Base-by-base conservation (phyloP, 2,113 vertebrate species). In the Pterocles orientalis region DNA sequence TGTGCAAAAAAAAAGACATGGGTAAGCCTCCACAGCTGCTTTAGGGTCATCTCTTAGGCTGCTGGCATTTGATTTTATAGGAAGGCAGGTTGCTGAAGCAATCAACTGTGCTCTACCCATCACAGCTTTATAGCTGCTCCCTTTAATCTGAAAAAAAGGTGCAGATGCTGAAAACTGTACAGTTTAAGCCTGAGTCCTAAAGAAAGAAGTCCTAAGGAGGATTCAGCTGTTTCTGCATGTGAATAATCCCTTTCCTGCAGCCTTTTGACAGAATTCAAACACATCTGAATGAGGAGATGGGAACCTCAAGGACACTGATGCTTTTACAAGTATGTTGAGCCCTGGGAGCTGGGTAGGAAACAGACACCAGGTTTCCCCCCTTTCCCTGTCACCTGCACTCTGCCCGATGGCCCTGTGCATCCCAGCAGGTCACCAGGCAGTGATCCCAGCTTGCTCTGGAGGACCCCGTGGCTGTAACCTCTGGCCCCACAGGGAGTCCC, bases 131-230 rank as follows among this genome's bases (percentile, higher is more conserved):
- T 58, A 70, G 47, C 14, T 65, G 18, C 43, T 72, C 72, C 19
- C 50, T 82, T 95, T 79, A 65, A 61, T 90, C 58, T 86, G 50
- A 36, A 50, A 34, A 34, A 58, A 80, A 62, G 17, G 29, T 77
- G 19, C 56, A 65, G 41, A 54, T 54, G 61, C 19, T 93, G 66
- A 77, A 92, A 92, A 73, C 2, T 34, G 39, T 6, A 1, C 80
- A 73, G 88, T 95, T 96, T 82, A 90, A 86, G 54, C 21, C 43
- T 54, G 21, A 24, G 36, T 73, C 48, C 66, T 72, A 64, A 95
- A 54, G 17, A 82, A 90, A 28, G 34, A 48, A 61, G 19, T 85
- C 50, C 53, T 92, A 60, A 28, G 53, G 71, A 58, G 16, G 2
- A 90, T 43, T 29, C 58, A 88, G 75, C 33, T 72, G 34, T 57